Conservation (phyloP, 2,888 invertebrate genomes). For the Megalurothrips usitatus region DNA sequence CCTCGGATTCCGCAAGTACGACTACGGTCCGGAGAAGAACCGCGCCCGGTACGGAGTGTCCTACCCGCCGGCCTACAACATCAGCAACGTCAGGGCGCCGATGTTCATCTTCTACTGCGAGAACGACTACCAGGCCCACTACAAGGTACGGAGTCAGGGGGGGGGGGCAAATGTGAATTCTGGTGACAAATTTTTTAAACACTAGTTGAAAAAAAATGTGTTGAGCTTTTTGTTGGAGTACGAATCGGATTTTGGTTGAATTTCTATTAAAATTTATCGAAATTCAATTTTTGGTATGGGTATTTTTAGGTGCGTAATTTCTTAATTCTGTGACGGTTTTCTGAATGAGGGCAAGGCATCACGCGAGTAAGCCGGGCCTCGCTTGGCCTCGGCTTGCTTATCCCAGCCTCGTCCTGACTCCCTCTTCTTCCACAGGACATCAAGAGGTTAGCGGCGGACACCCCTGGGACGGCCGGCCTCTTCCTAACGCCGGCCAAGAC, state of each 20-base stretch:
- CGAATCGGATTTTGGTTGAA: no score
- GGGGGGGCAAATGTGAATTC: no score
- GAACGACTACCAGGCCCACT: background rate
- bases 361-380: no score
- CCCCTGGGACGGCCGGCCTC: background rate
- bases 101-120: constrained; percentile 3
- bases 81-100: background rate
- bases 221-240: background rate
- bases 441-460: background rate
- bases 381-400: no score
- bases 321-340: no score
- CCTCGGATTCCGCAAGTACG: background rate
- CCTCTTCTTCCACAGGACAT: background rate
- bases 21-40: background rate
- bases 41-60: background rate
- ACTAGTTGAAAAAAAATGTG: background rate
- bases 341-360: no score
- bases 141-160: constrained; percentile 10
- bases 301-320: no score
- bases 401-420: no score
- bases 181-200: no score
- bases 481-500: background rate
- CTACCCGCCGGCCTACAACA: background rate
- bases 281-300: no score
- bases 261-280: no score